These are phyloP conservation scores for Apaloderma vittatum DNA, from an alignment of 2,113 vertebrate genomes.

Conservation along the genomic window DNA sequence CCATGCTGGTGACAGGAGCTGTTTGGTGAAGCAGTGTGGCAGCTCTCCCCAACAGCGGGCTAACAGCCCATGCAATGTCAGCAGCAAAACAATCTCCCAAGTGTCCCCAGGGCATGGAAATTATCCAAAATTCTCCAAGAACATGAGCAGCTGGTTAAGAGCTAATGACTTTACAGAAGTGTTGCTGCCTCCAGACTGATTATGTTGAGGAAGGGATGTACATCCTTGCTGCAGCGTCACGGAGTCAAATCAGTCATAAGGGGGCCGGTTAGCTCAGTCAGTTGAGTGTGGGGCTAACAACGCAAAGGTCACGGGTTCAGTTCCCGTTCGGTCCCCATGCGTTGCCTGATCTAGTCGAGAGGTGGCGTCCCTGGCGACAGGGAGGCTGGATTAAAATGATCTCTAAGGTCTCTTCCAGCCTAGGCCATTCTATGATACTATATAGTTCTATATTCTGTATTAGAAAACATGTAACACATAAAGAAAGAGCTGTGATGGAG, in stretches of 20 bases:
- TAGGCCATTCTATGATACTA: too few relatives aligned
- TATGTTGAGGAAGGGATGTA: too few relatives aligned
- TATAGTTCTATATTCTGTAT: neutral
- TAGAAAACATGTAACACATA: neutral
- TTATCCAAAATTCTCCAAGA: neutral
- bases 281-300: too few relatives aligned
- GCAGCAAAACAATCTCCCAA: neutral
- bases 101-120: neutral
- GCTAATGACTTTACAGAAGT: neutral
- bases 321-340: too few relatives aligned
- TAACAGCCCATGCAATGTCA: neutral
- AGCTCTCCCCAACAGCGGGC: accelerated
- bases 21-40: neutral
- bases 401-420: too few relatives aligned
- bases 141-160: neutral
- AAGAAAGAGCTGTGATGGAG: neutral
- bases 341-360: too few relatives aligned
- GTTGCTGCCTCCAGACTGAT: neutral
- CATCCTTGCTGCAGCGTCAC: neutral
- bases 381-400: too few relatives aligned
- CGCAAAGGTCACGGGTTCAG: too few relatives aligned
- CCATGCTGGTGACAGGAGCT: neutral
- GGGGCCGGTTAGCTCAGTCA: too few relatives aligned
- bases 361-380: too few relatives aligned
- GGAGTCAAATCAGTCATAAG: neutral